Conservation (phyloP, 2,113 vertebrate species). For the Phodopus roborovskii region DNA sequence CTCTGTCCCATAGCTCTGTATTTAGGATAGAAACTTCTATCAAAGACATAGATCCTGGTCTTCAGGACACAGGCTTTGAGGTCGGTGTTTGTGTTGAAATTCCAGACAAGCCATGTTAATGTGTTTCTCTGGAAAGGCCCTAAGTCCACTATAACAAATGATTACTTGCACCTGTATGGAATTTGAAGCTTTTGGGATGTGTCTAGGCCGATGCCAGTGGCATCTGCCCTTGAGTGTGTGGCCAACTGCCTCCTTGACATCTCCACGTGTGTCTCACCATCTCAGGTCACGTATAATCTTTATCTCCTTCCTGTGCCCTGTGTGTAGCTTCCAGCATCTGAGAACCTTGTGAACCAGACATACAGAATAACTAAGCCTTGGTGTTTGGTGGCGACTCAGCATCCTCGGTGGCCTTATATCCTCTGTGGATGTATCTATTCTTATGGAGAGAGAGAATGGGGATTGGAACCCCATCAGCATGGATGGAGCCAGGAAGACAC, state of each 20-base stretch:
- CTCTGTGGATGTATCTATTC: neutral
- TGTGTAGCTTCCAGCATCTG: neutral
- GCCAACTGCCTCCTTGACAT: neutral
- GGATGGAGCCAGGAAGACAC: neutral
- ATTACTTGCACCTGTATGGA: neutral
- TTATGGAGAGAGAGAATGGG: neutral
- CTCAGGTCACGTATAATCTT: neutral
- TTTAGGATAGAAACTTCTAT: neutral
- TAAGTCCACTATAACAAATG: neutral
- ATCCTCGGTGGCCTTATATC: neutral
- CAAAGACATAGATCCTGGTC: neutral
- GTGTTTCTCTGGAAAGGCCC: neutral
- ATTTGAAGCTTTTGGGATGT: too few relatives aligned
- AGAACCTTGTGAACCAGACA: neutral
- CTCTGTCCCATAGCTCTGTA: neutral
- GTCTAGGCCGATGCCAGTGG: neutral
- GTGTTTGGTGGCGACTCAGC: neutral
- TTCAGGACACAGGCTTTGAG: neutral
- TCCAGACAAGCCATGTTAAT: neutral
- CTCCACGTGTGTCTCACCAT: too few relatives aligned
- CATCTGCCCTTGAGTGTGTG: accelerated
- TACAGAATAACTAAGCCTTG: neutral
- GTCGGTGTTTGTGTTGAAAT: neutral
- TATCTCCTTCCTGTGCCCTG: neutral
- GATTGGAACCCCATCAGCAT: neutral